A percentile compares a stretch with the other conserved stretches of the same genome.
These are phyloP conservation scores for Synanceia verrucosa DNA, from an alignment of 2,797 vertebrate species.

Conservation along the genomic window DNA sequence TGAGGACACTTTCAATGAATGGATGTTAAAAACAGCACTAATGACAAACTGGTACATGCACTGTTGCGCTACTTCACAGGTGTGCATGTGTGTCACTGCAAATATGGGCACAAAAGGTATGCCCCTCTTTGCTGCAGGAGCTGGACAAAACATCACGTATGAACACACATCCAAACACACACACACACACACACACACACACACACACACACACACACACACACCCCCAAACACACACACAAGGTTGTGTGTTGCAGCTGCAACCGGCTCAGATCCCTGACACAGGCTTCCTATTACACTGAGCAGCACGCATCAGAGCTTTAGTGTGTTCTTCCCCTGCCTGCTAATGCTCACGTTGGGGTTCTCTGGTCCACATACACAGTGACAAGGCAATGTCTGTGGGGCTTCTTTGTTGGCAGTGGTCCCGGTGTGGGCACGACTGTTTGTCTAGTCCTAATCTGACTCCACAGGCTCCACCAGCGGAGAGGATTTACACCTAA, in stretches of 20 bases:
- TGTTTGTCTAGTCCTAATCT: slow-evolving; percentile 73
- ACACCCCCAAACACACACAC: too few relatives aligned
- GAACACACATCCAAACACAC: too few relatives aligned
- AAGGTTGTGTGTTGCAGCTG: slow-evolving; percentile 52
- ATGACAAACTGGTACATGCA: background rate
- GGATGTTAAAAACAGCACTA: background rate
- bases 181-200: too few relatives aligned
- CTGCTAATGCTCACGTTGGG: slow-evolving; percentile 62
- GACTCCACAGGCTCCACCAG: slow-evolving; percentile 59
- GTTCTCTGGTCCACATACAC: slow-evolving; percentile 27
- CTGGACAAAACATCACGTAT: background rate
- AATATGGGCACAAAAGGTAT: background rate
- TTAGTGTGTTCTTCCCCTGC: slow-evolving; percentile 58
- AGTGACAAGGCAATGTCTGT: slow-evolving; percentile 52
- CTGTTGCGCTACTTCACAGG: background rate
- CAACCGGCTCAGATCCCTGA: slow-evolving; percentile 48
- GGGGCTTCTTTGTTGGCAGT: slow-evolving; percentile 56
- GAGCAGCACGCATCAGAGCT: slow-evolving; percentile 65
- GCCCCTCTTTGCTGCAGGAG: background rate
- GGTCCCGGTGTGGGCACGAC: slow-evolving; percentile 43
- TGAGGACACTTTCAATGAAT: slow-evolving; percentile 13
- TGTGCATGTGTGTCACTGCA: background rate
- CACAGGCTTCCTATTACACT: slow-evolving; percentile 54
- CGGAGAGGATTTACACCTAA: slow-evolving; percentile 70
- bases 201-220: too few relatives aligned